Evolutionary conservation across 35 echinoderm and acorn worm genomes (phyloP).

Genomic region (Holothuria glaberrima): DNA sequence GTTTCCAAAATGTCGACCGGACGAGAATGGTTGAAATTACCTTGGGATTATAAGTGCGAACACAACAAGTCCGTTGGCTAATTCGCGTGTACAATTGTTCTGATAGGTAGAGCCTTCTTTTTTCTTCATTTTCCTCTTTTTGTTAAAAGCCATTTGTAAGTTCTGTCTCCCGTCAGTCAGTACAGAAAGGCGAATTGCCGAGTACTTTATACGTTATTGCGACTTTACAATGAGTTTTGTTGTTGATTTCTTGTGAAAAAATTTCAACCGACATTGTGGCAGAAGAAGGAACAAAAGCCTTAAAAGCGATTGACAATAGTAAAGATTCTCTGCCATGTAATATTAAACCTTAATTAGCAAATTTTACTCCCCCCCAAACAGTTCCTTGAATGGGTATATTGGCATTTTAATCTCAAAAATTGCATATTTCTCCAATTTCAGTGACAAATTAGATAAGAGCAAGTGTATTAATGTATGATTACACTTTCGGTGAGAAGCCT

Average conservation of each 20-base stretch:
- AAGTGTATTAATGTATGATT: constrained; percentile 32
- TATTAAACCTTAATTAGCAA: constrained; percentile 27
- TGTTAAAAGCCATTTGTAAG: too few relatives aligned
- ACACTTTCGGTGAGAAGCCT: constrained; percentile 21
- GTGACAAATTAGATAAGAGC: constrained; percentile 38
- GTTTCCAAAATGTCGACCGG: constrained; percentile 2
- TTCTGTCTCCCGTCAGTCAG: too few relatives aligned
- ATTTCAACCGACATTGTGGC: too few relatives aligned
- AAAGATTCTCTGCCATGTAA: background rate
- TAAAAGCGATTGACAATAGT: background rate
- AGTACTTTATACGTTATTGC: background rate
- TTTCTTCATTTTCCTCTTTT: too few relatives aligned
- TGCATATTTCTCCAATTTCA: constrained; percentile 28
- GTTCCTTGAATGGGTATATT: constrained; percentile 36
- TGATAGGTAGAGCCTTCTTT: too few relatives aligned
- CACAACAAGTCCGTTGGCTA: too few relatives aligned
- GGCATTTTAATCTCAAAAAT: constrained; percentile 55
- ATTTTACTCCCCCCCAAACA: constrained; percentile 30
- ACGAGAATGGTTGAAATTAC: too few relatives aligned
- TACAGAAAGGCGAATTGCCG: too few relatives aligned
- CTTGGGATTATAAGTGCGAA: too few relatives aligned
- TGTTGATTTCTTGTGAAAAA: too few relatives aligned
- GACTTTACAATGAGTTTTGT: background rate
- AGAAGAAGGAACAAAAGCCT: too few relatives aligned
- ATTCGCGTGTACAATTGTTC: too few relatives aligned